These are phyloP conservation scores for Dryas iulia DNA, from an alignment of 1,140 invertebrate genomes.

Conservation along the genomic window DNA sequence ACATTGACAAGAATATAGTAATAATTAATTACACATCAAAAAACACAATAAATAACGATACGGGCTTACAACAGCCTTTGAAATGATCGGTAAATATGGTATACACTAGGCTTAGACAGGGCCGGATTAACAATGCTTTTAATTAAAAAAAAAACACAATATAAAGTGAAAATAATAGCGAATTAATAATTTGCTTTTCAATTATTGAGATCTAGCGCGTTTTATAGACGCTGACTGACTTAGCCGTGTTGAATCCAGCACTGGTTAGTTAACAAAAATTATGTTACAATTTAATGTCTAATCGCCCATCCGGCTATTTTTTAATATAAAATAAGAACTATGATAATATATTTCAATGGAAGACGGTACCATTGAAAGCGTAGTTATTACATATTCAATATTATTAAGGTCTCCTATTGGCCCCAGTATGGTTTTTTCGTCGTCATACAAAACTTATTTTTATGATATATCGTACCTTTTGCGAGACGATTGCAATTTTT, in stretches of 20 bases:
- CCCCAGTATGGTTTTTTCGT: neutral
- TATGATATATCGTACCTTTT: too few relatives aligned
- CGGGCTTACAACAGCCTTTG: neutral
- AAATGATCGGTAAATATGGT: neutral
- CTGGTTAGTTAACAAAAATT: neutral
- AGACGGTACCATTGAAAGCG: slow-evolving; percentile 42
- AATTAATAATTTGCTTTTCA: neutral
- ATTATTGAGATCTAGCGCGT: neutral
- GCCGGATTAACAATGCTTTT: neutral
- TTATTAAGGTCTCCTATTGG: neutral
- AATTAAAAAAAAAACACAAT: neutral
- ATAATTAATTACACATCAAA: slow-evolving; percentile 21
- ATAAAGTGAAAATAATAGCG: neutral
- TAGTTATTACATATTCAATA: neutral
- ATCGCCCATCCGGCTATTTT: neutral
- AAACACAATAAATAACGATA: slow-evolving; percentile 24
- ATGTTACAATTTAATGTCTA: neutral
- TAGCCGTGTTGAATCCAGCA: neutral
- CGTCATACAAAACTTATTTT: neutral
- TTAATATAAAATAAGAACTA: slow-evolving; percentile 7
- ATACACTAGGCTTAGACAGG: neutral
- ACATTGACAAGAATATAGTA: neutral
- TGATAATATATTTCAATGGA: slow-evolving; percentile 52
- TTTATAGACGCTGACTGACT: neutral
- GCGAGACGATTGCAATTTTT: too few relatives aligned